Base-by-base conservation (phyloP, 2,113 vertebrate species). In the Indicator maculatus region DNA sequence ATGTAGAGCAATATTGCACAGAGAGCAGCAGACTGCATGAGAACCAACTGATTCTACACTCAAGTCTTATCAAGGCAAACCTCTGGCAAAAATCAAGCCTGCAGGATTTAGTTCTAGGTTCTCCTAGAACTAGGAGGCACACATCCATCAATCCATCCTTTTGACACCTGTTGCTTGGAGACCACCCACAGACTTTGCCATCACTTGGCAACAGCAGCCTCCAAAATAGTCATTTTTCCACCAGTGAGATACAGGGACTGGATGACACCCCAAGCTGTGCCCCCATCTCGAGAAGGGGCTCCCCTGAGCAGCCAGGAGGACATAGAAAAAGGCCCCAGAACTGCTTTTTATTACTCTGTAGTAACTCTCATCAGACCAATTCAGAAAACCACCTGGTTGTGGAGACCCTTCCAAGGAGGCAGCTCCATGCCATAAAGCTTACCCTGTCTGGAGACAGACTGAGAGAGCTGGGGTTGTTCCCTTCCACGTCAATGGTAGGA, bases 321-420 rank as follows among this genome's bases (percentile, higher is more conserved):
- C 12, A 1, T 0, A 2, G 59, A 1, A 30, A n/a, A 20, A 61
- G 7, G 2, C 33, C 59, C 27, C 60, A 44, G 24, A 60, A 24
- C 4, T 28, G 23, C 44, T 45, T 8, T 18, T 44, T 8, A 1
- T 56, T 23, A 8, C 31, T 73, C 20, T 27, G 9, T 5, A 30
- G 31, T 4, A 4, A 24, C 70, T 81, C 56, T 24, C 50, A n/a
- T 19, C 24, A 36, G 63, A 50, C 14, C 45, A 7, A 9, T 18
- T 50, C 2, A 6, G 33, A 12, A 31, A n/a, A 8, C 7, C 17
- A 33, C 38, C 38, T 17, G 26, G 17, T 53, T 11, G 9, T 3
- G 11, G 5, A 12, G 69, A 21, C 28, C 36, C 60, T 36, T 3
- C 41, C 11, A 1, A 52, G n/a, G 56, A 45, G n/a, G 14, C 8